These are phyloP conservation scores for Corydoras maculifer DNA, from an alignment of 2,113 vertebrate genomes.

Conservation along the genomic window DNA sequence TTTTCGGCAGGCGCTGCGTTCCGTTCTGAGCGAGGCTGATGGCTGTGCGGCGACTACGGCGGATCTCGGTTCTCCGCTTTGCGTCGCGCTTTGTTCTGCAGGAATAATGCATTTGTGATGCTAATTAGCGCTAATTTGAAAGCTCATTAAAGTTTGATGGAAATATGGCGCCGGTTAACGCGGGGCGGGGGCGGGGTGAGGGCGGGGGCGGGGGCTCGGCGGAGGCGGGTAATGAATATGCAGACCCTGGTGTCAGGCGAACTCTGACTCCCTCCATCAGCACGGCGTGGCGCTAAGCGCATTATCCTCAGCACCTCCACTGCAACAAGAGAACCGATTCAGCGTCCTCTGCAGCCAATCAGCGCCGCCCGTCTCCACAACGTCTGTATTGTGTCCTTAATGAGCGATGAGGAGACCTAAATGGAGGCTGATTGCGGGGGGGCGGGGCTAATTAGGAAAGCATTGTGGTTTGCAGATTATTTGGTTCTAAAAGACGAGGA, in stretches of 20 bases:
- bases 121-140: conserved; percentile 40
- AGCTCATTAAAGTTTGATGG: conserved; percentile 31
- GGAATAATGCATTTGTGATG: conserved; percentile 33
- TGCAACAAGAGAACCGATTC: background rate
- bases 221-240: conserved; percentile 21
- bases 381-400: background rate
- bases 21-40: conserved; percentile 43
- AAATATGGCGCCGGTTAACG: conserved; percentile 13
- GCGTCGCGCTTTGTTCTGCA: conserved; percentile 1
- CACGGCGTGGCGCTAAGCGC: background rate
- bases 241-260: background rate
- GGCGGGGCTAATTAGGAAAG: conserved; percentile 4
- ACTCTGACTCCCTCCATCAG: background rate
- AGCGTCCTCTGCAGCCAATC: conserved; percentile 6
- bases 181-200: conserved; percentile 8
- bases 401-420: conserved; percentile 41
- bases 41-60: conserved; percentile 11
- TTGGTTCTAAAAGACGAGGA: conserved; percentile 10
- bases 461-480: conserved; percentile 53
- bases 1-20: conserved; percentile 42
- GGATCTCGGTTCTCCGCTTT: conserved; percentile 6
- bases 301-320: background rate
- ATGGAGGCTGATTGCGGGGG: conserved; percentile 57
- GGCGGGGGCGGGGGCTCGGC: conserved; percentile 9
- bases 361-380: too few relatives aligned